Conservation (phyloP, 2,797 vertebrate genomes). For the Chloroceryle inda region DNA sequence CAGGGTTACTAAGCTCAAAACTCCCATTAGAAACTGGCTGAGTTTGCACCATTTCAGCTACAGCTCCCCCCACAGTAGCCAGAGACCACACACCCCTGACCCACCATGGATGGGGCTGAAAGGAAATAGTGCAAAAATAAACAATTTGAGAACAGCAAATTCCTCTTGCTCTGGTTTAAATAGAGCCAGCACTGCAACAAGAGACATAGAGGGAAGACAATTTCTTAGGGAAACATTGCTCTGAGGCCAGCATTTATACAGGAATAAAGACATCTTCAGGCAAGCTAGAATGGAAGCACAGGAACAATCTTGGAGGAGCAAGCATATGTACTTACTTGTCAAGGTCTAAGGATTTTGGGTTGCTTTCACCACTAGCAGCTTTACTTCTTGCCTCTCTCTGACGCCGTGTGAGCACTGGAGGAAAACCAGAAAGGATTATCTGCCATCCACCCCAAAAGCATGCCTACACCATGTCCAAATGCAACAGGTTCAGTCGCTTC, state of each 20-base stretch:
- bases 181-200: not conserved
- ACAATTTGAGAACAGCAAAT: constrained; percentile 41
- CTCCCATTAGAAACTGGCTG: constrained; percentile 22
- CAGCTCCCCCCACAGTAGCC: not conserved
- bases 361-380: constrained; percentile 24
- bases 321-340: constrained; percentile 84
- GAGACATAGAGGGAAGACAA: not conserved
- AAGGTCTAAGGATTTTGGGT: constrained; percentile 21
- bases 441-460: not conserved
- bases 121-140: constrained; percentile 50
- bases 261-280: not conserved
- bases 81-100: not conserved
- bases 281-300: not conserved
- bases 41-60: constrained; percentile 38
- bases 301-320: not conserved
- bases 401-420: constrained; percentile 76
- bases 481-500: not conserved
- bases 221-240: not conserved
- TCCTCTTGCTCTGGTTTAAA: not conserved
- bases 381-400: constrained; percentile 76
- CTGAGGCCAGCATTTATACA: not conserved
- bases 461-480: not conserved
- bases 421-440: not conserved
- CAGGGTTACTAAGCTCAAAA: not conserved
- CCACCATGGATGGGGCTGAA: not conserved